These are phyloP conservation scores for Ennomos erosarius DNA, from an alignment of 2,888 invertebrate genomes.

Conservation along the genomic window DNA sequence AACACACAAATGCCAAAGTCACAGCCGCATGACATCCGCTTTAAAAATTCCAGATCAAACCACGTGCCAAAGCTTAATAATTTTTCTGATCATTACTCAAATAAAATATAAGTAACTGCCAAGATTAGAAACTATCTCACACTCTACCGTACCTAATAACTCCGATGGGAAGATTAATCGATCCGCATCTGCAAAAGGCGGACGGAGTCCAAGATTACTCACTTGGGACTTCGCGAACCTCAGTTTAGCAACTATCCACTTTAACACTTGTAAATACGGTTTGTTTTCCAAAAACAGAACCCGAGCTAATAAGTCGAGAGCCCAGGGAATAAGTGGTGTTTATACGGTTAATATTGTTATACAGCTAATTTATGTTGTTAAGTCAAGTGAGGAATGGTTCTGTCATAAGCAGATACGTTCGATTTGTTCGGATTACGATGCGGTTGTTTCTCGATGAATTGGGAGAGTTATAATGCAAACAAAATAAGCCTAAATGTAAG, in stretches of 20 bases:
- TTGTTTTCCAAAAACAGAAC: conserved; percentile 4
- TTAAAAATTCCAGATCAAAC: too few species aligned
- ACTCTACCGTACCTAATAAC: conserved; percentile 53
- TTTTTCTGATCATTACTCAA: neutral
- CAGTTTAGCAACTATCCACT: conserved; percentile 37
- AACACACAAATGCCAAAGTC: too few species aligned
- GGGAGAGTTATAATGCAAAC: conserved; percentile 19
- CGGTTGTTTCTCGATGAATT: conserved; percentile 12
- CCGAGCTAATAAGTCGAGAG: conserved; percentile 48
- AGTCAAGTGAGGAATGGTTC: conserved; percentile 29
- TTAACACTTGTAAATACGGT: conserved; percentile 31
- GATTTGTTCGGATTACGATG: conserved; percentile 23
- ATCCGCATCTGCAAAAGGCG: conserved; percentile 75
- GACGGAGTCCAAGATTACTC: conserved; percentile 74
- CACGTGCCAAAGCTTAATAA: too few species aligned
- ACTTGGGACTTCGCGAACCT: conserved; percentile 60
- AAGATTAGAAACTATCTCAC: conserved; percentile 3
- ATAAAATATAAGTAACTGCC: neutral
- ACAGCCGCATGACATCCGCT: too few species aligned
- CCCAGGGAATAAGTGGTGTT: conserved; percentile 31
- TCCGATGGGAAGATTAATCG: conserved; percentile 77
- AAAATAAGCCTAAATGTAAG: too few species aligned
- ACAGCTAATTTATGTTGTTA: conserved; percentile 37
- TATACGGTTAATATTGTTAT: conserved; percentile 23
- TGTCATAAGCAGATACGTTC: conserved; percentile 34